Percentiles rank a stretch among this genome's conserved stretches.
Evolutionary conservation across 2,797 vertebrate genomes (phyloP).

Genomic region (Notolepis coatsorum): DNA sequence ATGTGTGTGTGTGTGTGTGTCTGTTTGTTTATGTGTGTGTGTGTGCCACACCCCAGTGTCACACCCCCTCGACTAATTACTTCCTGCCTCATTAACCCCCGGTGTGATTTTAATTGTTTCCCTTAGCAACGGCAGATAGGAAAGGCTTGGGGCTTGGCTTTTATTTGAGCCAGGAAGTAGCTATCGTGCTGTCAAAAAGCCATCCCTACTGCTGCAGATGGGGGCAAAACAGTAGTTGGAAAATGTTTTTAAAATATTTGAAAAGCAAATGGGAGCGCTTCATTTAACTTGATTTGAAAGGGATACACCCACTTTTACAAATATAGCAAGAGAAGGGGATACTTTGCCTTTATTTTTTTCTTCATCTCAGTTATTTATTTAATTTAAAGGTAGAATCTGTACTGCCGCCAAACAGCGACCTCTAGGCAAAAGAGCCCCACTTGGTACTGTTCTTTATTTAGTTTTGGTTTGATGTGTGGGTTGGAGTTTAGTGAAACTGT

Average conservation of each 20-base stretch:
- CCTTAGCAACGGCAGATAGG: conserved; percentile 38
- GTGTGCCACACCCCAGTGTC: conserved; percentile 7
- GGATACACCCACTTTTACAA: too few relatives aligned
- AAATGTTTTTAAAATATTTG: conserved; percentile 17
- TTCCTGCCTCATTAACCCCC: conserved; percentile 38
- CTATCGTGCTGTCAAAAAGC: not conserved
- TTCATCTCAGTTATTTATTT: too few relatives aligned
- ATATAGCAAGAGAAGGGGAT: too few relatives aligned
- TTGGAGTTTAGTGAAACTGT: too few relatives aligned
- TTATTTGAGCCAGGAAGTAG: conserved; percentile 10
- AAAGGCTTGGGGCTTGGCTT: conserved; percentile 14
- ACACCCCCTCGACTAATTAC: conserved; percentile 51
- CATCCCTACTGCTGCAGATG: not conserved
- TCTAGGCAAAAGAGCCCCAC: too few relatives aligned
- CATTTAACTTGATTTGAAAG: too few relatives aligned
- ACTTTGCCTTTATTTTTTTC: too few relatives aligned
- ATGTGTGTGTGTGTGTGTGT: not conserved
- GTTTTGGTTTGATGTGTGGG: too few relatives aligned
- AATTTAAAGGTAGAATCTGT: too few relatives aligned
- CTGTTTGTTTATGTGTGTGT: conserved; percentile 38
- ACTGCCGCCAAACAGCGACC: too few relatives aligned
- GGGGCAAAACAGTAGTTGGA: not conserved
- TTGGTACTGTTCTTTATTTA: too few relatives aligned
- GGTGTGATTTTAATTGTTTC: conserved; percentile 59
- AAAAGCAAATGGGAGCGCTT: not conserved